A percentile compares a stretch with the other conserved stretches of the same genome.
Conservation (phyloP, 2,113 vertebrate genomes). For the Parus major region DNA sequence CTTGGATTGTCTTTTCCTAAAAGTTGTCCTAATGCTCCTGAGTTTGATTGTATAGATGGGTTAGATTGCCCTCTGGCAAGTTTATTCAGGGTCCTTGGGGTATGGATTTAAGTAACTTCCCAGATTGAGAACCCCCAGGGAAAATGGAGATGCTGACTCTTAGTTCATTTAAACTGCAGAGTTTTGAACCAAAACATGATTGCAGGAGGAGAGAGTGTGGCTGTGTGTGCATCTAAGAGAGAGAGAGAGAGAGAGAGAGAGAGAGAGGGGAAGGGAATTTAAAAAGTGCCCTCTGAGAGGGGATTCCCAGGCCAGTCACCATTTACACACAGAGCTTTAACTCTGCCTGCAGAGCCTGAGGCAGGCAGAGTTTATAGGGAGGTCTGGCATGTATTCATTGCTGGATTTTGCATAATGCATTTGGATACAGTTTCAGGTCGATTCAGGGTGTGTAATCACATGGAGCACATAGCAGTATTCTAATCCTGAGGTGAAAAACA, state of each 20-base stretch:
- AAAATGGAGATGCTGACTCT: neutral
- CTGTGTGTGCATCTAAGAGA: accelerated
- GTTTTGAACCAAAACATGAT: neutral
- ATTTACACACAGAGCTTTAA: neutral
- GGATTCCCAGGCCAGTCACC: neutral
- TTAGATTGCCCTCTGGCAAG: neutral
- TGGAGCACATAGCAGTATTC: neutral
- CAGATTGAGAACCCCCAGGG: neutral
- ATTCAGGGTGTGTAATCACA: neutral
- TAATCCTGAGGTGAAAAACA: neutral
- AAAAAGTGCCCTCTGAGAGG: neutral
- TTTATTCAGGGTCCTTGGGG: neutral
- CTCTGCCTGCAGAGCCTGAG: neutral
- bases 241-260: no score
- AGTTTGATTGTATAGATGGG: neutral
- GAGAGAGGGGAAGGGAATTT: neutral
- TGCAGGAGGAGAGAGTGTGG: neutral
- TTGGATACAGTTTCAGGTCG: neutral
- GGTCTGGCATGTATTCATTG: neutral
- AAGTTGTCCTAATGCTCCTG: neutral
- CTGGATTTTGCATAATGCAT: neutral
- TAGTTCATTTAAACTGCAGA: neutral
- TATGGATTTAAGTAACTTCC: neutral
- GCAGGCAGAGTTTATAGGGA: neutral
- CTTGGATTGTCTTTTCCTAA: neutral